Evolutionary conservation across 1,140 invertebrate genomes (phyloP).

Genomic region (Neocloeon triangulifer): DNA sequence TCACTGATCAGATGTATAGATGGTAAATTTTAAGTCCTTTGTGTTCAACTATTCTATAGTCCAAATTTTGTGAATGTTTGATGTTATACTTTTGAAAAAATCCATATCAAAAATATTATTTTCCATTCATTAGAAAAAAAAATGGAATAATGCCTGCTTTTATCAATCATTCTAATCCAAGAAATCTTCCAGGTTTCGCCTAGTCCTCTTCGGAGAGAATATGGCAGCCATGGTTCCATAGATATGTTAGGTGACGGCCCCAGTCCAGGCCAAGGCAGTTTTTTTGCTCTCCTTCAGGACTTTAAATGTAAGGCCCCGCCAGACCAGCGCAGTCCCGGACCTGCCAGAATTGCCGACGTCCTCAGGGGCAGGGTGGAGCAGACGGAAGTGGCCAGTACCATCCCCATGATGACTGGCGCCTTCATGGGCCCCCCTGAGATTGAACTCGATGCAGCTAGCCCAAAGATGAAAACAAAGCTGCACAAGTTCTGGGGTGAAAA

Average conservation of each 20-base stretch:
- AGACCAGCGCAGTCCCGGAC: conserved; percentile 37
- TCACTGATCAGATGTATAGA: too few species aligned
- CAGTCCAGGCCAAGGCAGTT: conserved; percentile 27
- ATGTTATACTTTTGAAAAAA: neutral
- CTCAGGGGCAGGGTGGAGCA: conserved; percentile 22
- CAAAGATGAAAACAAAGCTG: conserved; percentile 40
- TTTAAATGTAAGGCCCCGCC: conserved; percentile 25
- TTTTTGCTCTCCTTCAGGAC: conserved; percentile 61
- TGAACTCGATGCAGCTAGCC: too few species aligned
- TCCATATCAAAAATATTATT: too few species aligned
- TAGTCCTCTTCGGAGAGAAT: conserved; percentile 21
- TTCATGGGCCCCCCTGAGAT: too few species aligned
- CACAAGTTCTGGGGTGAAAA: conserved; percentile 46
- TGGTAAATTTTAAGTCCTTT: too few species aligned
- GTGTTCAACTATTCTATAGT: too few species aligned
- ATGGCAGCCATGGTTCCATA: conserved; percentile 39
- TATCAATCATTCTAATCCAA: neutral
- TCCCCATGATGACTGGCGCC: too few species aligned
- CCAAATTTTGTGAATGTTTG: too few species aligned
- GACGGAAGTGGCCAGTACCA: conserved; percentile 11
- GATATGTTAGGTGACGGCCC: conserved; percentile 27
- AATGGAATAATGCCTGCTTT: too few species aligned
- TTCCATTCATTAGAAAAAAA: too few species aligned
- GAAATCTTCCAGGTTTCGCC: conserved; percentile 4
- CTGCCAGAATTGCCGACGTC: conserved; percentile 28